Conservation (phyloP, 2,113 vertebrate genomes). For the Camelus bactrianus region DNA sequence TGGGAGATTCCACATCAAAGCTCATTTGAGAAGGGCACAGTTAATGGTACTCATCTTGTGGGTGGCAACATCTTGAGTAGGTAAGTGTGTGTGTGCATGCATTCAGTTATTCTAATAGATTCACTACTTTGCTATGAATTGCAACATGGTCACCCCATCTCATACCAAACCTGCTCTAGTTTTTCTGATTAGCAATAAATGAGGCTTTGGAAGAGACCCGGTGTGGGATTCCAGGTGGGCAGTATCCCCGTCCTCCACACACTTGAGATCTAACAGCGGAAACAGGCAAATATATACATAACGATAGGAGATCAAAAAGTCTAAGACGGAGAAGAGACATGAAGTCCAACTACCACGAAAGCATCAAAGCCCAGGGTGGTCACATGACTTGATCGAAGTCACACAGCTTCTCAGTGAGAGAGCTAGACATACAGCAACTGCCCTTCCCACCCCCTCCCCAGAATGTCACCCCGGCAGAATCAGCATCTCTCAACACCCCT, state of each 20-base stretch:
- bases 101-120: neutral
- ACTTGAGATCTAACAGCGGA: neutral
- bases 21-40: neutral
- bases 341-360: neutral
- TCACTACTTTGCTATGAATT: neutral
- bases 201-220: neutral
- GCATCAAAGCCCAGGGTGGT: neutral
- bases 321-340: neutral
- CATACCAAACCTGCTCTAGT: neutral
- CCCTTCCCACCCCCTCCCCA: neutral
- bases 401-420: neutral
- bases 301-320: neutral
- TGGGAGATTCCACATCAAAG: neutral
- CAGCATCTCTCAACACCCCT: neutral
- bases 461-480: neutral
- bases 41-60: neutral
- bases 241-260: neutral
- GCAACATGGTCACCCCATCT: neutral
- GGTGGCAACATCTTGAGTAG: neutral
- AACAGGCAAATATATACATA: neutral
- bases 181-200: neutral
- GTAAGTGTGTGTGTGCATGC: neutral
- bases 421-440: neutral
- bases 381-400: neutral
- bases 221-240: neutral